Percentiles rank a stretch among this genome's conserved stretches.
These are phyloP conservation scores for Elymnias hypermnestra DNA, from an alignment of 1,140 invertebrate species.

Conservation along the genomic window DNA sequence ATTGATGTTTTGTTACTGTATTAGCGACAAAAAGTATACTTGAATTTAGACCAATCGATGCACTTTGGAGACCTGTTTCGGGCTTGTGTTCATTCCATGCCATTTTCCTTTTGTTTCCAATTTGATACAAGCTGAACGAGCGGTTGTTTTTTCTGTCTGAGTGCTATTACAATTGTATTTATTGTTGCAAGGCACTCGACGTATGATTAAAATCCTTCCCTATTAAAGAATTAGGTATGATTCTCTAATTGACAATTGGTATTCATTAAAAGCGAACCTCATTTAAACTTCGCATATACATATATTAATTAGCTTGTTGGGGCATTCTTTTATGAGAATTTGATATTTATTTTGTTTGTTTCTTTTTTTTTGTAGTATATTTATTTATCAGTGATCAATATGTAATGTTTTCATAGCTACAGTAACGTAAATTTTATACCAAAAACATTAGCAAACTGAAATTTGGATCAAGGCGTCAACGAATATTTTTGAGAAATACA, in stretches of 20 bases:
- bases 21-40: constrained; percentile 46
- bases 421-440: too few species aligned
- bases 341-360: too few species aligned
- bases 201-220: constrained; percentile 27
- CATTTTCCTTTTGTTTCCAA: constrained; percentile 52
- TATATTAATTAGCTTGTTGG: neutral
- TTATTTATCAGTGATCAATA: too few species aligned
- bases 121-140: constrained; percentile 40
- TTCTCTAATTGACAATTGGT: constrained; percentile 14
- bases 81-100: constrained; percentile 44
- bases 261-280: neutral
- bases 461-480: too few species aligned
- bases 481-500: too few species aligned
- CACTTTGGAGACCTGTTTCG: constrained; percentile 48
- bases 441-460: too few species aligned
- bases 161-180: constrained; percentile 39
- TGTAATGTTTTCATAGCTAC: too few species aligned
- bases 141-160: constrained; percentile 52
- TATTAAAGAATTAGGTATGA: constrained; percentile 27
- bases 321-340: neutral
- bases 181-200: constrained; percentile 29
- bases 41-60: constrained; percentile 53
- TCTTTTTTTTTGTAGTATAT: too few species aligned
- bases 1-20: constrained; percentile 40
- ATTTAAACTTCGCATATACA: neutral